Conservation (phyloP, 2,113 vertebrate species). For the Hippocampus comes region DNA sequence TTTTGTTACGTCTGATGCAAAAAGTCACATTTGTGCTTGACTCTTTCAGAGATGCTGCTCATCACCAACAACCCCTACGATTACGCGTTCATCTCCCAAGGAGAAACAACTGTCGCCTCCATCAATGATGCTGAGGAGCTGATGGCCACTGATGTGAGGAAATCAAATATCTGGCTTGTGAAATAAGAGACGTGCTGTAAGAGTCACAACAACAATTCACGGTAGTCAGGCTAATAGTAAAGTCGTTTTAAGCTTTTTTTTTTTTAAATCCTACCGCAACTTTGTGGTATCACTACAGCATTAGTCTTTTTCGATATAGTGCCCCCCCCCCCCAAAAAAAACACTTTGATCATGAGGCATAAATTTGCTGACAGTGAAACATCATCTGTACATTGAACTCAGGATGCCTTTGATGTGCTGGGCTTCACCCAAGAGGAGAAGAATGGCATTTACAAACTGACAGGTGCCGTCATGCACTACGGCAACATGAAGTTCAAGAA, state of each 20-base stretch:
- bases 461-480: slow-evolving; percentile 85
- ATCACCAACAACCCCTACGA: slow-evolving; percentile 75
- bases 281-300: not conserved
- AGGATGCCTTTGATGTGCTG: slow-evolving; percentile 75
- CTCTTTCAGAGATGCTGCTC: slow-evolving; percentile 70
- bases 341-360: not conserved
- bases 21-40: not conserved
- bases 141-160: slow-evolving; percentile 67
- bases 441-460: slow-evolving; percentile 81
- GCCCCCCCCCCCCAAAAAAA: not conserved
- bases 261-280: slow-evolving; percentile 1
- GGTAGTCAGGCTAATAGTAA: not conserved
- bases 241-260: not conserved
- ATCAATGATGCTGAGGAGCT: slow-evolving; percentile 68
- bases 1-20: not conserved
- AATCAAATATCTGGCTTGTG: not conserved
- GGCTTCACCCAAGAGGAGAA: slow-evolving; percentile 82
- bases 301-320: not conserved
- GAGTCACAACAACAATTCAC: not conserved
- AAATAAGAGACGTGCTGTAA: not conserved
- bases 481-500: slow-evolving; percentile 90
- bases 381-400: not conserved
- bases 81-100: slow-evolving; percentile 73
- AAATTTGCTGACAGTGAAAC: not conserved
- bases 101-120: slow-evolving; percentile 67